phyloP scores from a whole-genome alignment of 2,888 invertebrate species.

The Pseudococcus jackbeardsleyi region DNA sequence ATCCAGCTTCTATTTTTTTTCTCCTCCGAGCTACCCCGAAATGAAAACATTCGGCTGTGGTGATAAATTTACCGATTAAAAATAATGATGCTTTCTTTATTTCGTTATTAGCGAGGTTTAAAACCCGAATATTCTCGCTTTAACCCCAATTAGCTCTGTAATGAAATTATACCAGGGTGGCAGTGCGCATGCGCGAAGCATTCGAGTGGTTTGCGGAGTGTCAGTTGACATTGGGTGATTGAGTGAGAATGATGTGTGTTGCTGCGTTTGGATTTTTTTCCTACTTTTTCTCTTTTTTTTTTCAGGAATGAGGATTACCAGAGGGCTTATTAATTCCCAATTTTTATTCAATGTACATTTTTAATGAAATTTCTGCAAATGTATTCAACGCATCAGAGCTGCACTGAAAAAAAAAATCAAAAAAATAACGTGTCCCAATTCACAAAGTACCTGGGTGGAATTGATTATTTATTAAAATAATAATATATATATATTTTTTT shows the following conservation, averaged over 20 bases:
- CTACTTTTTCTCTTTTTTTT: too few species aligned
- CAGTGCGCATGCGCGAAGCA: not conserved
- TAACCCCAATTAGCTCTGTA: not conserved
- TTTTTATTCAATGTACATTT: too few species aligned
- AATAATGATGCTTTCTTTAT: not conserved
- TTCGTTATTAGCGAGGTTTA: not conserved
- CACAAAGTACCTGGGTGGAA: too few species aligned
- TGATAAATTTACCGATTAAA: not conserved
- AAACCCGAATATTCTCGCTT: not conserved
- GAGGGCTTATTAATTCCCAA: too few species aligned
- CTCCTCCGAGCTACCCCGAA: not conserved
- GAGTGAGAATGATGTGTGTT: not conserved
- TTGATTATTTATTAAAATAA: too few species aligned
- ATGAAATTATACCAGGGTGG: not conserved
- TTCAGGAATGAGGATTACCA: too few species aligned
- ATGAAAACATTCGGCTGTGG: not conserved
- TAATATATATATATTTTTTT: too few species aligned
- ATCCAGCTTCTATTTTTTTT: not conserved
- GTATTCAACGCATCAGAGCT: too few species aligned
- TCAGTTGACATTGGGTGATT: not conserved
- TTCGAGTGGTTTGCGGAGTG: not conserved
- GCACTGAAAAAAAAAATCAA: too few species aligned
- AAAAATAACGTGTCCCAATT: too few species aligned
- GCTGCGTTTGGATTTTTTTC: not conserved
- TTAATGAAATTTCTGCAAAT: too few species aligned